These are phyloP conservation scores for Sturmia bella DNA, from an alignment of 2,888 invertebrate genomes.

Conservation along the genomic window DNA sequence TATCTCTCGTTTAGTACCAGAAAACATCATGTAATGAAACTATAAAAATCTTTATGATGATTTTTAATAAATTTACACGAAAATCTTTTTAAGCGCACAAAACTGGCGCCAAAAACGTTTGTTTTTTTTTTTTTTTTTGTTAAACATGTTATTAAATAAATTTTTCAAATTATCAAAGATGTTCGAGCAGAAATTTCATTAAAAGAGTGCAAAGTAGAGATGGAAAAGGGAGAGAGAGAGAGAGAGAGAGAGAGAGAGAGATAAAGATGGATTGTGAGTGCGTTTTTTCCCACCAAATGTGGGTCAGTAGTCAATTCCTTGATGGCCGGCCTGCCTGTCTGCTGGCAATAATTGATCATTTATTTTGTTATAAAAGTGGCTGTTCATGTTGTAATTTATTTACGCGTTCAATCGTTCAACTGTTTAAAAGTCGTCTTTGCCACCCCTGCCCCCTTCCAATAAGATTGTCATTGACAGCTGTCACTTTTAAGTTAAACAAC, in stretches of 20 bases:
- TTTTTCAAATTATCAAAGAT: slow-evolving; percentile 16
- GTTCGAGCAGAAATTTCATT: neutral
- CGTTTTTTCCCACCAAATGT: slow-evolving; percentile 47
- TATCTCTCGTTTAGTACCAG: neutral
- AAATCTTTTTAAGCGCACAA: slow-evolving; percentile 16
- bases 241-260: neutral
- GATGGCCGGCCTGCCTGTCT: slow-evolving; percentile 14
- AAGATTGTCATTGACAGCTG: slow-evolving; percentile 48
- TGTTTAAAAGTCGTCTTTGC: slow-evolving; percentile 54
- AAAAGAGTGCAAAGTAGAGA: too few species aligned
- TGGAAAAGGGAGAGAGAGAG: neutral
- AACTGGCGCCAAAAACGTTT: slow-evolving; percentile 50
- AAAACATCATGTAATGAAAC: slow-evolving; percentile 38
- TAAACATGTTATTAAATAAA: slow-evolving; percentile 4
- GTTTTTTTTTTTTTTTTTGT: neutral
- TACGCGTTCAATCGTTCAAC: slow-evolving; percentile 61
- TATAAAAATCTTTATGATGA: slow-evolving; percentile 49
- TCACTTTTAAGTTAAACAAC: slow-evolving; percentile 48
- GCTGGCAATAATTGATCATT: slow-evolving; percentile 7
- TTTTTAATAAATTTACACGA: slow-evolving; percentile 42
- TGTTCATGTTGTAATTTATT: slow-evolving; percentile 19
- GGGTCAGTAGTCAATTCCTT: slow-evolving; percentile 63
- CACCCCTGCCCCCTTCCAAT: neutral
- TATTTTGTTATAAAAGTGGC: slow-evolving; percentile 36
- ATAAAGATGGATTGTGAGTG: neutral